These are phyloP conservation scores for Delia radicum DNA, from an alignment of 1,140 invertebrate species.

Conservation along the genomic window DNA sequence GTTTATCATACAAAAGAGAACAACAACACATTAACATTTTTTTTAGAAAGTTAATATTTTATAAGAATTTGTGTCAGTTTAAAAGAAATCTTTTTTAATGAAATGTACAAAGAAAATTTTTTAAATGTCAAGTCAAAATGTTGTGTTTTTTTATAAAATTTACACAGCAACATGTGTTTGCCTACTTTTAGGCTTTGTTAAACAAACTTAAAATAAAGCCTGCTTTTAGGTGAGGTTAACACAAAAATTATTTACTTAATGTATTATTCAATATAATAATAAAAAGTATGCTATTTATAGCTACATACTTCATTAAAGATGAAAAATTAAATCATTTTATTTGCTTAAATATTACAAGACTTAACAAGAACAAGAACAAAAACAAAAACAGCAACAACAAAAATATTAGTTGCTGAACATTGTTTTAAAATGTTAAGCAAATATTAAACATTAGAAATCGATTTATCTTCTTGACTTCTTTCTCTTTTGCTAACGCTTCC, in stretches of 20 bases:
- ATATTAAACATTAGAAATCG: constrained; percentile 2
- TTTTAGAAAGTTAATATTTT: neutral
- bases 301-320: neutral
- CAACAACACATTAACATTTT: neutral
- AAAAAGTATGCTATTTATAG: no score
- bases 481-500: neutral
- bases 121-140: no score
- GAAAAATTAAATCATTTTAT: neutral
- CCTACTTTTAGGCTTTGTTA: no score
- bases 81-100: no score
- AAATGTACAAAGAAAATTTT: no score
- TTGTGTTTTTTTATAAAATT: no score
- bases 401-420: neutral
- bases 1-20: neutral
- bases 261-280: no score
- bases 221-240: no score
- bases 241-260: no score
- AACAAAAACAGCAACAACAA: neutral
- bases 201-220: no score
- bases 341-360: neutral
- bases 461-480: neutral
- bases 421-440: neutral
- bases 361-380: neutral
- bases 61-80: neutral
- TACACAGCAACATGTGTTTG: no score